These are phyloP conservation scores for Nematolebias whitei DNA, from an alignment of 2,113 vertebrate genomes.

Conservation along the genomic window DNA sequence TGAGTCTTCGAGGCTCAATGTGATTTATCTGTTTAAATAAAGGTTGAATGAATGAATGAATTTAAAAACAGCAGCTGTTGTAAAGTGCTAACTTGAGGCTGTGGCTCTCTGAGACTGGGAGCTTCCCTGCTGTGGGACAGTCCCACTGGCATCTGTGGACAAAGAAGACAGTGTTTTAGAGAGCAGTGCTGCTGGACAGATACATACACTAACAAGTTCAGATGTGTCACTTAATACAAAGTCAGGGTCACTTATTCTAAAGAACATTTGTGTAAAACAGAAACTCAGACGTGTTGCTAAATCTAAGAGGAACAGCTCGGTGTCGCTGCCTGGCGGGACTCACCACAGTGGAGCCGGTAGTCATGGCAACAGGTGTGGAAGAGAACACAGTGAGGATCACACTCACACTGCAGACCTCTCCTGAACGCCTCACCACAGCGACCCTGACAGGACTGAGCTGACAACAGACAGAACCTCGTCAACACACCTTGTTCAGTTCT, in stretches of 20 bases:
- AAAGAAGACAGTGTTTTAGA: neutral
- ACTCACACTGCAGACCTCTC: conserved; percentile 86
- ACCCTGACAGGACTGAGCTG: conserved; percentile 87
- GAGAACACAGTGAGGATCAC: conserved; percentile 81
- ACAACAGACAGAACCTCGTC: neutral
- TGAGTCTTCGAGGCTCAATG: too few species aligned
- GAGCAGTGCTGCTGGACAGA: neutral
- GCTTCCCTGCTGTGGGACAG: neutral
- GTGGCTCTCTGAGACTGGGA: conserved; percentile 4
- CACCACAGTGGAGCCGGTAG: conserved; percentile 78
- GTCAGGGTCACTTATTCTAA: rapidly evolving
- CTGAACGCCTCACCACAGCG: conserved; percentile 86
- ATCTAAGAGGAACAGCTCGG: neutral
- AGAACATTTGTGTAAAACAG: neutral
- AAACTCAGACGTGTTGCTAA: too few species aligned
- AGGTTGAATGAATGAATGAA: too few species aligned
- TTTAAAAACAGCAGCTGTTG: too few species aligned
- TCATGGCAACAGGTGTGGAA: conserved; percentile 87
- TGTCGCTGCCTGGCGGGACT: neutral
- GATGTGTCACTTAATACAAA: neutral
- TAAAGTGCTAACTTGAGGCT: conserved; percentile 29
- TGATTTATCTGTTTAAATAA: too few species aligned
- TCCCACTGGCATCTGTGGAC: conserved; percentile 29
- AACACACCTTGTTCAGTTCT: neutral
- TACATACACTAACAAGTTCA: too few species aligned